Conservation (phyloP, 2,113 vertebrate genomes). For the Todiramphus chloris region DNA sequence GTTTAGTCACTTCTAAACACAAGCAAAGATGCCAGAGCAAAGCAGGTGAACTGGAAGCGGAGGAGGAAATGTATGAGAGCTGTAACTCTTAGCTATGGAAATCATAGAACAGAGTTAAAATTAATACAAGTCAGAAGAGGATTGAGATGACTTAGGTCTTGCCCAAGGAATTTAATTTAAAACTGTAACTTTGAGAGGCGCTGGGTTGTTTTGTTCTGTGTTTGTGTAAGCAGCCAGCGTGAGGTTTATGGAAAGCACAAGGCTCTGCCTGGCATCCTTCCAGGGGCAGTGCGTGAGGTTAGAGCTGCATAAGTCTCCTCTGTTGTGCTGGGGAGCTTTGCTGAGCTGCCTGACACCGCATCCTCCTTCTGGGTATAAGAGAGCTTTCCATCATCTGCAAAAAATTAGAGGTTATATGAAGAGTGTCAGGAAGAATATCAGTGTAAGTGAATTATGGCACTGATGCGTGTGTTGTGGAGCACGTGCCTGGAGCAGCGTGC, state of each 20-base stretch:
- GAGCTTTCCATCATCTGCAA: conserved; percentile 36
- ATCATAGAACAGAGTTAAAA: not conserved
- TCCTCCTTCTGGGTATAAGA: not conserved
- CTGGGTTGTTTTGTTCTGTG: not conserved
- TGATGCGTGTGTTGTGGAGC: rapidly evolving
- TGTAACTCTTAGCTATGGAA: not conserved
- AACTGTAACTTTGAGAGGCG: not conserved
- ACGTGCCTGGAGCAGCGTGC: rapidly evolving
- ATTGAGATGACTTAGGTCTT: not conserved
- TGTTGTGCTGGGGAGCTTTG: not conserved
- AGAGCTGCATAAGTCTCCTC: not conserved
- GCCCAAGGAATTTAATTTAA: conserved; percentile 15
- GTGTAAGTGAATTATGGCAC: not conserved
- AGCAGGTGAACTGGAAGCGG: not conserved
- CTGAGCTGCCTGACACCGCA: not conserved
- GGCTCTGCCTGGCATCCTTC: not conserved
- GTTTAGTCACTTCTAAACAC: not conserved
- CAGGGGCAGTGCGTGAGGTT: not conserved
- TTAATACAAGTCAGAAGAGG: not conserved
- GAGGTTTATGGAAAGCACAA: not conserved
- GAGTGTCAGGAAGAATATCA: rapidly evolving
- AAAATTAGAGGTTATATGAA: not conserved
- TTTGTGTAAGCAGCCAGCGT: not conserved
- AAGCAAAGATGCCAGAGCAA: not conserved
- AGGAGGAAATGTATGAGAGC: not conserved